Evolutionary conservation across 2,113 vertebrate genomes (phyloP), one percentile per base, ranked within the genome.

Genomic region (Myotis brandtii): DNA sequence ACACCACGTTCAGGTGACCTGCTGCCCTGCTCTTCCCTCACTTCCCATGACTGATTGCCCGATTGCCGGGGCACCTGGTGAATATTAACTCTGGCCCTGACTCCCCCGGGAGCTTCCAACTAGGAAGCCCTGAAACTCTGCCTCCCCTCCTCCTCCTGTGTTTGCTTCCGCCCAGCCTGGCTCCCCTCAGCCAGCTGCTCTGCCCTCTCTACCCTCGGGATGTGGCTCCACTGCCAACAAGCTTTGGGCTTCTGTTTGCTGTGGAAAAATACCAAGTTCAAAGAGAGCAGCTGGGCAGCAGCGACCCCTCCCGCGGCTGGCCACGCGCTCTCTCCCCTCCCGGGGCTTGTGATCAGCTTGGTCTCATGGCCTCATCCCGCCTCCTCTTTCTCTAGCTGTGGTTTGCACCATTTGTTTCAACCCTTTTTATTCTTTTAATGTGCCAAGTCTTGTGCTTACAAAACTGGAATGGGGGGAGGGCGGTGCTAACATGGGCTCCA

Each of bases 161-260:
- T 93, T 56, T 94, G 90, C 46, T 80, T 98, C 94, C 93, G 62
- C 27, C 48, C 14, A 13, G 17, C 23, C 93, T 0, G 1, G 37
- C 56, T 91, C 85, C 80, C 75, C 73, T 70, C 6, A 17, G 62
- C 80, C 80, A 21, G 37, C n/a, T 4, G 27, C 30, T 32, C n/a
- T 84, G 91, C 80, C 96, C 92, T 91, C 93, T 66, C 59, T 90
- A 56, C 72, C 86, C 86, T 92, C 52, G 23, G 32, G 73, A 81
- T 93, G n/a, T 43, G 72, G 62, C 75, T 96, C 85, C 86, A 82
- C 93, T 84, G 89, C 89, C 94, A 90, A 70, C 64, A 48, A 95
- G 89, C 64, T 40, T 14, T 0, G 8, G 46, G 64, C 66, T 85
- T 94, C 25, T 43, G 59, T 89, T 95, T 75, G n/a, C 67, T 86